A percentile compares a stretch with the other conserved stretches of the same genome.
Evolutionary conservation across 2,113 vertebrate genomes (phyloP).

Genomic region (Maylandia zebra): DNA sequence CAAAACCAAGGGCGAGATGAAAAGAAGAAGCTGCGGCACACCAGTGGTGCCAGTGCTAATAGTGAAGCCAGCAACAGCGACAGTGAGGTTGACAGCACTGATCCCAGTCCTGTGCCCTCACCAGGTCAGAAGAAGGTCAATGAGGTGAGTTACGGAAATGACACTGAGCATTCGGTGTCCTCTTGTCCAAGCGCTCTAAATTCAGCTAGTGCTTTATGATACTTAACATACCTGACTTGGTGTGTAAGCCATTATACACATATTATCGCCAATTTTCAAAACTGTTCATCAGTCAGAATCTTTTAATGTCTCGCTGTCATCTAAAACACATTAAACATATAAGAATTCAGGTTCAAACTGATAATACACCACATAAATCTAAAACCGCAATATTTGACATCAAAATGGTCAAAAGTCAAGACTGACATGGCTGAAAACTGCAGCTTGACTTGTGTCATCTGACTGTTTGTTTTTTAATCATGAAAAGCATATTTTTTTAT

Average conservation of each 20-base stretch:
- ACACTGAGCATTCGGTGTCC: neutral
- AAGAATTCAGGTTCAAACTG: neutral
- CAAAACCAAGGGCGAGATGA: conserved; percentile 90
- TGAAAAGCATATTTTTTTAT: neutral
- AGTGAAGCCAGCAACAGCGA: conserved; percentile 95
- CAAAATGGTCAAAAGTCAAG: neutral
- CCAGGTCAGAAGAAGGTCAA: conserved; percentile 91
- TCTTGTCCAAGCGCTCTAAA: neutral
- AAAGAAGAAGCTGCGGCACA: conserved; percentile 88
- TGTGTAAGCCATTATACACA: neutral
- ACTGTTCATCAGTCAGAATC: neutral
- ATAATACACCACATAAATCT: neutral
- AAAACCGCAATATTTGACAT: neutral
- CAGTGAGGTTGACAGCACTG: conserved; percentile 85
- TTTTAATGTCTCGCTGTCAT: neutral
- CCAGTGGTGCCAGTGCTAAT: conserved; percentile 83
- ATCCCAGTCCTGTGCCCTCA: conserved; percentile 89
- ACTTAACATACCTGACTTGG: neutral
- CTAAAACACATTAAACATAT: neutral
- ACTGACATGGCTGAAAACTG: neutral
- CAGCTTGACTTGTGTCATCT: neutral
- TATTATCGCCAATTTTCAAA: neutral
- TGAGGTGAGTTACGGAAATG: conserved; percentile 71
- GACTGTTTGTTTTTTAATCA: neutral
- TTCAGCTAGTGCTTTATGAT: neutral